Conservation (phyloP, 2,113 vertebrate species). For the Hydrolagus affinis region DNA sequence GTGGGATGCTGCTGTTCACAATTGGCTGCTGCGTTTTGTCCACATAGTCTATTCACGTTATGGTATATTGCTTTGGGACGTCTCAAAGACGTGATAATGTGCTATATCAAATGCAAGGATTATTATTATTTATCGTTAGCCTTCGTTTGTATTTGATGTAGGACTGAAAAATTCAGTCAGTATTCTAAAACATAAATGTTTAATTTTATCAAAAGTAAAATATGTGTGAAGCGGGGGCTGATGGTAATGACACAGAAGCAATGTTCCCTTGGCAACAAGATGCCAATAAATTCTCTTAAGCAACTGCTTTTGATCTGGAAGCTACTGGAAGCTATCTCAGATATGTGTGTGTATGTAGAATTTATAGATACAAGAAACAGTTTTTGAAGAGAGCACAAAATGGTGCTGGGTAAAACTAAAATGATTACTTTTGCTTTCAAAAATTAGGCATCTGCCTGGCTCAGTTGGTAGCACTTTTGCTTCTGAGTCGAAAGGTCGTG, state of each 20-base stretch:
- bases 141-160: conserved; percentile 7
- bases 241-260: background rate
- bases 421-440: background rate
- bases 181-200: conserved; percentile 21
- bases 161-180: conserved; percentile 15
- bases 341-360: background rate
- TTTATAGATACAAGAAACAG: background rate
- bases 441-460: no score
- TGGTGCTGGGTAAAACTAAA: no score
- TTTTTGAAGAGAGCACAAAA: background rate
- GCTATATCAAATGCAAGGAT: no score
- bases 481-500: no score
- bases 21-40: no score
- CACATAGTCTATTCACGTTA: no score
- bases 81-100: no score
- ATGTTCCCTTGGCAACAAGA: conserved; percentile 20
- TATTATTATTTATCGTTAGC: no score
- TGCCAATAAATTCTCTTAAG: conserved; percentile 1
- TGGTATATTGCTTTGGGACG: no score
- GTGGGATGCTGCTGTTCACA: no score
- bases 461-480: no score
- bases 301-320: background rate
- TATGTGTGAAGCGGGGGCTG: background rate
- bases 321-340: background rate
- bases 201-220: conserved; percentile 7